Percentiles rank a stretch among this genome's conserved stretches.
phyloP scores from a whole-genome alignment of 1,140 invertebrate genomes.

The Meloidogyne hapla region DNA sequence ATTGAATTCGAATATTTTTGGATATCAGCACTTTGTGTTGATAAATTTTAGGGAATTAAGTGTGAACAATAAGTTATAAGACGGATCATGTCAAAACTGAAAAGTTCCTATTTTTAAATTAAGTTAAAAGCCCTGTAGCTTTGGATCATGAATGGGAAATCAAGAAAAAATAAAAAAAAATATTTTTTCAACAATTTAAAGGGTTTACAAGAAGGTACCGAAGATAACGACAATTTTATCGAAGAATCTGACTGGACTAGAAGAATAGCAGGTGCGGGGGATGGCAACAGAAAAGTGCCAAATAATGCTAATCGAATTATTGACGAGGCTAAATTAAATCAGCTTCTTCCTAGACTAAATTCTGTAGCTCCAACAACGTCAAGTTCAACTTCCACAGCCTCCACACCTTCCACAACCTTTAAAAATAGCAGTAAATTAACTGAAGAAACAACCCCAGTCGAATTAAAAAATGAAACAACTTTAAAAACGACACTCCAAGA shows the following conservation, averaged over 20 bases:
- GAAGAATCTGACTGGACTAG: constrained; percentile 17
- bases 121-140: no score
- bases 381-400: not conserved
- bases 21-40: no score
- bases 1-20: no score
- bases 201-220: constrained; percentile 11
- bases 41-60: no score
- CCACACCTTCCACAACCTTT: not conserved
- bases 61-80: no score
- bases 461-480: constrained; percentile 22
- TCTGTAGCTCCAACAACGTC: constrained; percentile 27
- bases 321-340: constrained; percentile 27
- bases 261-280: not conserved
- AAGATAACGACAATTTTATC: constrained; percentile 20
- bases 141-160: no score
- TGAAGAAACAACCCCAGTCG: constrained; percentile 16
- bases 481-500: constrained; percentile 33
- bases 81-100: no score
- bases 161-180: not conserved
- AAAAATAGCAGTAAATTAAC: not conserved
- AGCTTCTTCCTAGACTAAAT: constrained; percentile 33
- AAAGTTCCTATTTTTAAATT: no score
- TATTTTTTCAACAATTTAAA: not conserved
- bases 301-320: constrained; percentile 29
- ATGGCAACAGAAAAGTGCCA: constrained; percentile 2